Evolutionary conservation across 2,797 vertebrate species (phyloP), one percentile per base, ranked within the genome.

Genomic region (Limosa lapponica): DNA sequence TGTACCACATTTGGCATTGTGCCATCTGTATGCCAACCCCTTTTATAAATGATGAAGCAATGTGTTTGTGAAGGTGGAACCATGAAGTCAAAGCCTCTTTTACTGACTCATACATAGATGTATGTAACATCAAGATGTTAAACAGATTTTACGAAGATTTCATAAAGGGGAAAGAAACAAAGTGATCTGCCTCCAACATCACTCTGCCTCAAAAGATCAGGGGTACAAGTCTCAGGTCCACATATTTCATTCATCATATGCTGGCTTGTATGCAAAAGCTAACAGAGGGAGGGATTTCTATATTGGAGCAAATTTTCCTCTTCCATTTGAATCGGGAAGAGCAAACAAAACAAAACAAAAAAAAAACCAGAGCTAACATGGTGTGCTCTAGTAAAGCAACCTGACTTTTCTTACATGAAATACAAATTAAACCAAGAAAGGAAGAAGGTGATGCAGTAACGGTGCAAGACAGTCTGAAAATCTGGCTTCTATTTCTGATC

Each of bases 31-130:
- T 10, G 8, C 34, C 75, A 93, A 77, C 17, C 9, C 19, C 10
- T 62, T 48, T 52, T 27, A 66, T 12, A 66, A 86, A 81, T 19
- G 25, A 22, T 1, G 1, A 43, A 39, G 52, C 14, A 69, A 54
- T 0, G 4, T 59, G 17, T 37, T 92, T 44, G 41, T 51, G 30
- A 93, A 75, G 69, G 52, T 13, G 12, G 41, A 23, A 62, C 34
- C 18, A 6, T 13, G 41, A 79, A 43, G 72, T 71, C 73, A 96
- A 92, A 91, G 51, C 65, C 25, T 81, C 34, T 57, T 71, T 30
- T 28, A 66, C 48, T 16, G 18, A 72, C 41, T 84, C 70, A 41
- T 0, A 49, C 8, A 13, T 2, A 62, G 36, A 71, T 23, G 5
- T 12, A 36, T 2, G 17, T 14, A 91, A 67, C 30, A 41, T 34